A percentile compares a stretch with the other conserved stretches of the same genome.
These are phyloP conservation scores for Ursus arctos DNA, from an alignment of 2,113 vertebrate species.

Conservation along the genomic window DNA sequence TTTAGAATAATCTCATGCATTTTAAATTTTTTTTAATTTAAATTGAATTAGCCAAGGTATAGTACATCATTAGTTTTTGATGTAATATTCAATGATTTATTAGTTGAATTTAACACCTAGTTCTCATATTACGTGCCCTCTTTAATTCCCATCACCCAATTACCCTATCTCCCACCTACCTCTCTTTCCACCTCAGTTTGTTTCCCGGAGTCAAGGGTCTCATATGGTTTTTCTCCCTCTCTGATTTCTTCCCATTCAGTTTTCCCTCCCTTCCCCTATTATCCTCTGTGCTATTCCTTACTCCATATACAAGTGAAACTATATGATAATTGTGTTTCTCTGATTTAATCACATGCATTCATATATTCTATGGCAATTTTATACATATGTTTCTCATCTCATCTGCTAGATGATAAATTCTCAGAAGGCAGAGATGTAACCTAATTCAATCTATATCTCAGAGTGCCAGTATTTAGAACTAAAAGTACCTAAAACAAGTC, in stretches of 20 bases:
- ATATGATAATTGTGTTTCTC: background rate
- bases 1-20: background rate
- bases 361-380: background rate
- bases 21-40: background rate
- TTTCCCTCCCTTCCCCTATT: background rate
- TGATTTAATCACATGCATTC: background rate
- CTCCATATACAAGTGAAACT: too few species aligned
- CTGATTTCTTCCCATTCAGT: background rate
- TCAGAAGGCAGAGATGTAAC: background rate
- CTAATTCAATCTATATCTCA: conserved; percentile 8
- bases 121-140: background rate
- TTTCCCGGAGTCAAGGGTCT: background rate
- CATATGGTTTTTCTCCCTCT: background rate
- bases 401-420: background rate
- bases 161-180: background rate
- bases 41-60: background rate
- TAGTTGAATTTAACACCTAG: background rate
- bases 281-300: background rate
- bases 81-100: background rate
- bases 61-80: background rate
- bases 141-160: background rate
- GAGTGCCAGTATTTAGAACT: background rate
- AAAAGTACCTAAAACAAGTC: background rate
- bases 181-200: background rate
- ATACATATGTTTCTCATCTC: background rate